A percentile compares a stretch with the other conserved stretches of the same genome.
Conservation (phyloP, 2,888 invertebrate genomes). For the Phyllotreta cruciferae region DNA sequence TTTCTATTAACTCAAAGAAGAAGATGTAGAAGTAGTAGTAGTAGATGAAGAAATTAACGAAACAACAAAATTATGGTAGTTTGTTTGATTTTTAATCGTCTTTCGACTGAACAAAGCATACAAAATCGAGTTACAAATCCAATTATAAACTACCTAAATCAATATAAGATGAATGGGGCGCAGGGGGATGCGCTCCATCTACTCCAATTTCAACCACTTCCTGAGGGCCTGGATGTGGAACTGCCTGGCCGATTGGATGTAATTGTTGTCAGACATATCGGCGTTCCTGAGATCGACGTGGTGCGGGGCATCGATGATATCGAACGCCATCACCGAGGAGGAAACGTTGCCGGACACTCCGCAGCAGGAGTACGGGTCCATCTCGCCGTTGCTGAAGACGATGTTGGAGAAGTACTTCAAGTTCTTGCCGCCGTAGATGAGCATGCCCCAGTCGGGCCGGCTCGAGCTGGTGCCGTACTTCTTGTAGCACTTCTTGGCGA, state of each 20-base stretch:
- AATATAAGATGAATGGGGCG: no score
- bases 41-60: no score
- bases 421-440: conserved; percentile 82
- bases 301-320: conserved; percentile 85
- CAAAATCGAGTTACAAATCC: no score
- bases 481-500: conserved; percentile 72
- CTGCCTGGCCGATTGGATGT: conserved; percentile 69
- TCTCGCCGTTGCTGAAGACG: conserved; percentile 82
- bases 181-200: no score
- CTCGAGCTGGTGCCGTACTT: conserved; percentile 70
- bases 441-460: conserved; percentile 65
- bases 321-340: conserved; percentile 69
- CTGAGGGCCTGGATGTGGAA: conserved; percentile 69
- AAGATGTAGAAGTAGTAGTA: no score
- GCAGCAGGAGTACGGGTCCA: conserved; percentile 89
- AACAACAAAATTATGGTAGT: no score
- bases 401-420: conserved; percentile 74
- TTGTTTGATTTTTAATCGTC: no score
- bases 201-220: conserved; percentile 62
- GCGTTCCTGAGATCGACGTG: conserved; percentile 80
- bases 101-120: no score
- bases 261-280: conserved; percentile 69
- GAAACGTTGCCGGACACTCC: conserved; percentile 77
- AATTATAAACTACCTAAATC: no score
- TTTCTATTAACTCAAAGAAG: no score